phyloP scores from a whole-genome alignment of 2,113 vertebrate species.

The Daboia siamensis region DNA sequence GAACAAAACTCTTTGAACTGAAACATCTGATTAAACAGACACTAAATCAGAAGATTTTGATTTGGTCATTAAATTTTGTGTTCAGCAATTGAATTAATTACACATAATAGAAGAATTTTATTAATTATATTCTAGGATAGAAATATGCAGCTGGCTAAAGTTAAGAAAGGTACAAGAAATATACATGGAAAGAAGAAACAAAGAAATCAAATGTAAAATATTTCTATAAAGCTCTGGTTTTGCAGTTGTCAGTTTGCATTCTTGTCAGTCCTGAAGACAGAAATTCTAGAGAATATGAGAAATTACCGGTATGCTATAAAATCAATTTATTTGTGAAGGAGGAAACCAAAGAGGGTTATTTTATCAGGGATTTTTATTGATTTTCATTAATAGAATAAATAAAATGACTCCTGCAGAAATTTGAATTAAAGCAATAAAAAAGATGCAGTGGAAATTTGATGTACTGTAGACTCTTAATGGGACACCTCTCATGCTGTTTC shows the following conservation, averaged over 20 bases:
- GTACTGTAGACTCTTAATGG: neutral
- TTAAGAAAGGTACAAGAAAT: neutral
- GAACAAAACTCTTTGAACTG: neutral
- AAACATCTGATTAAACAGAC: neutral
- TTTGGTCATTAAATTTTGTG: neutral
- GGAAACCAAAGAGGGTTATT: neutral
- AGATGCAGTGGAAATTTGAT: neutral
- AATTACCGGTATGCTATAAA: neutral
- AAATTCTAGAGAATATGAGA: neutral
- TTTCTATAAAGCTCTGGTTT: neutral
- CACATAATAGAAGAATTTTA: neutral
- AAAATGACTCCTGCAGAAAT: neutral
- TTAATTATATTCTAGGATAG: neutral
- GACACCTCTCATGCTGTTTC: neutral
- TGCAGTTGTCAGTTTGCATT: neutral
- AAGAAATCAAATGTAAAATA: neutral
- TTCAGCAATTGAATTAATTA: neutral
- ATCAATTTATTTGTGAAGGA: neutral
- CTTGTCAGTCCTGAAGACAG: neutral
- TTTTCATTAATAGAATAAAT: neutral
- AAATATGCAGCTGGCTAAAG: neutral
- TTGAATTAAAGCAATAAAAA: neutral
- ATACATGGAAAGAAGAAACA: neutral
- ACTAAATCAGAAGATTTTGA: neutral
- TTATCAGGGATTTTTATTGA: neutral